phyloP scores from a whole-genome alignment of 2,113 vertebrate genomes.

The Larimichthys crocea region DNA sequence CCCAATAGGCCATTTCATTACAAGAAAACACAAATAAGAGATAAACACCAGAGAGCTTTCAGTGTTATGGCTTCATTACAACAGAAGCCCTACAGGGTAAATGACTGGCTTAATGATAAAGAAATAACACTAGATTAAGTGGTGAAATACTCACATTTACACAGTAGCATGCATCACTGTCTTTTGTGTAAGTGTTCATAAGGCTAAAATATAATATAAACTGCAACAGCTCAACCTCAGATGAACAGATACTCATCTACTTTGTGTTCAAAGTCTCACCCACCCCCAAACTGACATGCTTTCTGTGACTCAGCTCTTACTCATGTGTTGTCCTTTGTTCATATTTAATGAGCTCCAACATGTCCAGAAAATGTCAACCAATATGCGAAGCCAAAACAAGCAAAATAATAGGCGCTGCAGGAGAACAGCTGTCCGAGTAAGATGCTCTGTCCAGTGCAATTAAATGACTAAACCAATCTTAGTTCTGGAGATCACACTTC shows the following conservation, averaged over 20 bases:
- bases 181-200: neutral
- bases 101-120: neutral
- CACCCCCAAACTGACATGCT: slow-evolving; percentile 37
- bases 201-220: neutral
- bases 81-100: neutral
- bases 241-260: slow-evolving; percentile 14
- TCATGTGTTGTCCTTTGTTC: slow-evolving; percentile 61
- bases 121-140: neutral
- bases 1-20: neutral
- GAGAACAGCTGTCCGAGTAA: slow-evolving; percentile 43
- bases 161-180: neutral
- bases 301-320: slow-evolving; percentile 65
- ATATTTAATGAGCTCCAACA: slow-evolving; percentile 58
- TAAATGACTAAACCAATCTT: slow-evolving; percentile 28
- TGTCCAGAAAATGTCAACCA: slow-evolving; percentile 59
- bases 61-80: neutral
- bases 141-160: neutral
- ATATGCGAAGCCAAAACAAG: slow-evolving; percentile 22
- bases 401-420: neutral
- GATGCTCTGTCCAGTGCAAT: slow-evolving; percentile 1
- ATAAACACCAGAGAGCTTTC: neutral
- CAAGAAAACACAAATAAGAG: neutral
- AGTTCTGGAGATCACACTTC: neutral
- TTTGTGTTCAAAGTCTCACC: slow-evolving; percentile 46
- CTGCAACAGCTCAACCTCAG: neutral